A percentile compares a stretch with the other conserved stretches of the same genome.
Evolutionary conservation across 2,888 invertebrate genomes (phyloP).

Genomic region (Acleris cristana): DNA sequence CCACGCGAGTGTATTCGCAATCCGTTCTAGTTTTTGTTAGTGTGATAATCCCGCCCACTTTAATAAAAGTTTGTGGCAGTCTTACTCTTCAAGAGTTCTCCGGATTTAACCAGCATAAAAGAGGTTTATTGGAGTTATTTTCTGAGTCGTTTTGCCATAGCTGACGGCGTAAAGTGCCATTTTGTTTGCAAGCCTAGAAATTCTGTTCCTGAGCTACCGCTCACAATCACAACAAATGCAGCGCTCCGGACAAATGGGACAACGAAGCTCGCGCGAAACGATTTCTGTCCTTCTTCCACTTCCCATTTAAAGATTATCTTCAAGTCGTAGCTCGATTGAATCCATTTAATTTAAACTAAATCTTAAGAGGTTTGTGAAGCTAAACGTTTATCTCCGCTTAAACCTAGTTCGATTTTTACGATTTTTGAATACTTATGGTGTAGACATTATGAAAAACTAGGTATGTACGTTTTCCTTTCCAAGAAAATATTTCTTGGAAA

Average conservation of each 20-base stretch:
- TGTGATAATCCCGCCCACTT: conserved; percentile 36
- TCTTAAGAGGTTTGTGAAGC: neutral
- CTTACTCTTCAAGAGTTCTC: conserved; percentile 19
- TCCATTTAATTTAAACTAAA: conserved; percentile 21
- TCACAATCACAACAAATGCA: conserved; percentile 1
- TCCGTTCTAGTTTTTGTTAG: conserved; percentile 22
- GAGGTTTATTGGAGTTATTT: neutral
- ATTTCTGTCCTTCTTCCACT: conserved; percentile 19
- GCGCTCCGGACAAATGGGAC: conserved; percentile 5
- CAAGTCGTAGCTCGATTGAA: conserved; percentile 23
- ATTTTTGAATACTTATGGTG: no score
- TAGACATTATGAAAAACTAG: no score
- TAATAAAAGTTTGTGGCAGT: conserved; percentile 34
- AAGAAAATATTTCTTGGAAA: no score
- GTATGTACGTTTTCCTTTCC: no score
- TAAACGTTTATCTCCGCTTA: no score
- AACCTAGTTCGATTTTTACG: no score
- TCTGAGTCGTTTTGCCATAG: neutral
- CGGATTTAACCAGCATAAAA: conserved; percentile 4
- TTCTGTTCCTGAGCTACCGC: conserved; percentile 1
- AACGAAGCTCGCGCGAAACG: conserved; percentile 11
- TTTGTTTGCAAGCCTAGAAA: conserved; percentile 2
- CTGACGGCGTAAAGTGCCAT: neutral
- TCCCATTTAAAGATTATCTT: conserved; percentile 26
- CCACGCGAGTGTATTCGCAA: no score